Evolutionary conservation across 2,797 vertebrate species (phyloP).

Genomic region (Lagothrix lagotricha): DNA sequence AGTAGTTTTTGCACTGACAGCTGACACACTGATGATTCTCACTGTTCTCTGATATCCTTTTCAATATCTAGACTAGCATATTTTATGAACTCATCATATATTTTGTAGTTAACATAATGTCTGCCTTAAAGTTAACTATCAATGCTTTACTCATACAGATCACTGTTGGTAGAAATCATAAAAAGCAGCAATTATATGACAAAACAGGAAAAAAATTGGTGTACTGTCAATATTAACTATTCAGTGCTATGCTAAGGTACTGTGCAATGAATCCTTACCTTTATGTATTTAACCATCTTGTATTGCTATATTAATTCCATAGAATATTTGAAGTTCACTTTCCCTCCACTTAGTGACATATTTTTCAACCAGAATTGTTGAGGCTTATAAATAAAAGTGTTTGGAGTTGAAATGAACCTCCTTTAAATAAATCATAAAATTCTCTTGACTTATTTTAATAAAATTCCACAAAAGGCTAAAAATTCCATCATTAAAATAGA

Average conservation of each 20-base stretch:
- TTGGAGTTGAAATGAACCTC: neutral
- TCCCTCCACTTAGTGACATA: neutral
- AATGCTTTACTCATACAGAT: neutral
- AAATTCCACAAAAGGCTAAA: constrained; percentile 56
- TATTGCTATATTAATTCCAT: neutral
- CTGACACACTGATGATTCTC: neutral
- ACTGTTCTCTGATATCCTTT: neutral
- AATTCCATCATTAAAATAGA: constrained; percentile 17
- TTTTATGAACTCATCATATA: neutral
- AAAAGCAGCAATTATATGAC: neutral
- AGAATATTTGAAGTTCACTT: constrained; percentile 28
- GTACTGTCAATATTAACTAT: neutral
- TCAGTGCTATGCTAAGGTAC: neutral
- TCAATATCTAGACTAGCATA: neutral
- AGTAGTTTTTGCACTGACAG: neutral
- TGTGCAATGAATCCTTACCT: neutral
- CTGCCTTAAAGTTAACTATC: neutral
- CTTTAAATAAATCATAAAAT: constrained; percentile 58
- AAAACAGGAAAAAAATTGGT: neutral
- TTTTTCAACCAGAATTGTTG: constrained; percentile 22
- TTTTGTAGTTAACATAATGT: neutral
- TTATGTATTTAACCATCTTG: neutral
- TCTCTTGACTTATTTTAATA: constrained; percentile 16
- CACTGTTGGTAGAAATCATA: neutral
- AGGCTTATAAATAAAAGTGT: constrained; percentile 8